Evolutionary conservation across 2,888 invertebrate genomes (phyloP).

Genomic region (Labia minor): DNA sequence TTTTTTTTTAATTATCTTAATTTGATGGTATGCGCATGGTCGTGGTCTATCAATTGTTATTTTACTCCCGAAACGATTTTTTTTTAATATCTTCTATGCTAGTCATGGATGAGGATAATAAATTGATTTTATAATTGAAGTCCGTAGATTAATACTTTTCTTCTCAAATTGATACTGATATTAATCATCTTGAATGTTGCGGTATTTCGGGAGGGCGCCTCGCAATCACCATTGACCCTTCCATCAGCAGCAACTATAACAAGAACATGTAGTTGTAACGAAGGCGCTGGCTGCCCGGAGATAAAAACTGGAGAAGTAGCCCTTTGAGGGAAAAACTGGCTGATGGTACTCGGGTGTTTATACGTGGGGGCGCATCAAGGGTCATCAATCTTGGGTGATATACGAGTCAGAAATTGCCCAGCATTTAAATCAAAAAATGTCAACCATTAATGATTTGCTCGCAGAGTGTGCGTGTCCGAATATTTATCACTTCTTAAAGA

Average conservation of each 20-base stretch:
- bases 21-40: too few species aligned
- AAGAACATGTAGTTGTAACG: background rate
- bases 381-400: constrained; percentile 13
- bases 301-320: constrained; percentile 5
- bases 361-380: constrained; percentile 1
- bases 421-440: constrained; percentile 13
- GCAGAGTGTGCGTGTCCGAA: background rate
- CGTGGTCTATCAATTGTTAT: background rate
- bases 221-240: background rate
- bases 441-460: constrained; percentile 7
- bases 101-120: constrained; percentile 3
- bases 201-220: background rate
- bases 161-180: constrained; percentile 1
- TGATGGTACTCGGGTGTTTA: constrained; percentile 4
- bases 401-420: constrained; percentile 13
- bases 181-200: constrained; percentile 13
- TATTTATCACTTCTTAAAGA: constrained; percentile 13
- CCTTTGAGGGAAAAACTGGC: background rate
- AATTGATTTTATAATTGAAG: constrained; percentile 4
- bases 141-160: constrained; percentile 1
- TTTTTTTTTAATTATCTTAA: too few species aligned
- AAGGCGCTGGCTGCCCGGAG: background rate
- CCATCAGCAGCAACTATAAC: background rate
- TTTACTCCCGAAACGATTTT: background rate
- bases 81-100: background rate